phyloP scores from a whole-genome alignment of 2,113 vertebrate species.

The Typhlomys cinereus region DNA sequence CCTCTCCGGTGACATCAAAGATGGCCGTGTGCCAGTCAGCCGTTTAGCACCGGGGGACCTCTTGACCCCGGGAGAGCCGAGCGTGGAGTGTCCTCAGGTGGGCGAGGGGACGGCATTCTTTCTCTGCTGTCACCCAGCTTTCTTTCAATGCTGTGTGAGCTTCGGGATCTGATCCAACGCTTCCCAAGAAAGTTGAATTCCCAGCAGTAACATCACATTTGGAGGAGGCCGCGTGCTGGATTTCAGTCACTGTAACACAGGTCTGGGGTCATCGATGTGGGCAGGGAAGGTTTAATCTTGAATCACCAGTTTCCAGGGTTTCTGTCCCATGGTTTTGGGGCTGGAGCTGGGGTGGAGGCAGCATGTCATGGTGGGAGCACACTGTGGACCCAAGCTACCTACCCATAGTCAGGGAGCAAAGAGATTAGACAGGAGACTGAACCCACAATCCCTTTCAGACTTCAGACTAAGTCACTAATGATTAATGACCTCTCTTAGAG shows the following conservation, averaged over 20 bases:
- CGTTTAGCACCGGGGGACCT: not conserved
- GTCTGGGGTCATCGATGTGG: not conserved
- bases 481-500: not conserved
- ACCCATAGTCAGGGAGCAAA: not conserved
- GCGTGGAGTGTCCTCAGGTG: not conserved
- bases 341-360: not conserved
- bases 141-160: not conserved
- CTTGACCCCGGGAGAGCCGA: not conserved
- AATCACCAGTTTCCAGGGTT: not conserved
- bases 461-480: not conserved
- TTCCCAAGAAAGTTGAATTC: not conserved
- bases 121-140: not conserved
- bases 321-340: not conserved
- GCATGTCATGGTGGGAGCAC: not conserved
- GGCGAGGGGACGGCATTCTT: rapidly evolving
- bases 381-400: not conserved
- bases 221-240: not conserved
- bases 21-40: not conserved
- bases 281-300: not conserved
- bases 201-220: not conserved
- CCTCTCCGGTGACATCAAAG: constrained; percentile 8
- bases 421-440: no score
- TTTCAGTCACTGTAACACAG: not conserved
- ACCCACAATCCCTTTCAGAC: not conserved
- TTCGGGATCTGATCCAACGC: not conserved